Evolutionary conservation across 2,797 vertebrate genomes (phyloP).

Genomic region (Acanthiza pusilla): DNA sequence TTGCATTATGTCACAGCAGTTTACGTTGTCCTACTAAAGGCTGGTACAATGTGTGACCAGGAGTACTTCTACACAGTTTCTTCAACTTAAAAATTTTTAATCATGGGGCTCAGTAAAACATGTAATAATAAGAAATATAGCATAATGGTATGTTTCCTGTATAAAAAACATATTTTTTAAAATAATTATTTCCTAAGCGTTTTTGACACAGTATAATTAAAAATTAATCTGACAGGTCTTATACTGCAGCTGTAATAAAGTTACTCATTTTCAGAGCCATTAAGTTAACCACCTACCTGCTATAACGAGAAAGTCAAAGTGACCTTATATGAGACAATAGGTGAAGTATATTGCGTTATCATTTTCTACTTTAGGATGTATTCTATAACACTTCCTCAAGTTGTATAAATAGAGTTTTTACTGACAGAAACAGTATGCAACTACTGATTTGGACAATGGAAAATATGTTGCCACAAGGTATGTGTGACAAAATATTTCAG

Average conservation of each 20-base stretch:
- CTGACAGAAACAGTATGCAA: background rate
- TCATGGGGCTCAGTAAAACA: background rate
- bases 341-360: background rate
- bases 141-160: background rate
- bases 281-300: background rate
- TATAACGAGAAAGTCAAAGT: slow-evolving; percentile 30
- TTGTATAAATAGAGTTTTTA: background rate
- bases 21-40: background rate
- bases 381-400: background rate
- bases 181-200: background rate
- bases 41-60: background rate
- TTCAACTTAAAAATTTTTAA: background rate
- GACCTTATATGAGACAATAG: slow-evolving; percentile 1
- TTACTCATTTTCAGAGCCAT: slow-evolving; percentile 27
- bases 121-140: background rate
- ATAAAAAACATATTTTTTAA: background rate
- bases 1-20: background rate
- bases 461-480: background rate
- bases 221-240: background rate
- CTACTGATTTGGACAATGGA: background rate
- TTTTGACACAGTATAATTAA: background rate
- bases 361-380: background rate
- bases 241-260: background rate
- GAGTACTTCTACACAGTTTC: background rate
- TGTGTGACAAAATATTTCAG: background rate